phyloP scores from a whole-genome alignment of 53 echinoderm and acorn worm species.

The Zoroaster sp. region DNA sequence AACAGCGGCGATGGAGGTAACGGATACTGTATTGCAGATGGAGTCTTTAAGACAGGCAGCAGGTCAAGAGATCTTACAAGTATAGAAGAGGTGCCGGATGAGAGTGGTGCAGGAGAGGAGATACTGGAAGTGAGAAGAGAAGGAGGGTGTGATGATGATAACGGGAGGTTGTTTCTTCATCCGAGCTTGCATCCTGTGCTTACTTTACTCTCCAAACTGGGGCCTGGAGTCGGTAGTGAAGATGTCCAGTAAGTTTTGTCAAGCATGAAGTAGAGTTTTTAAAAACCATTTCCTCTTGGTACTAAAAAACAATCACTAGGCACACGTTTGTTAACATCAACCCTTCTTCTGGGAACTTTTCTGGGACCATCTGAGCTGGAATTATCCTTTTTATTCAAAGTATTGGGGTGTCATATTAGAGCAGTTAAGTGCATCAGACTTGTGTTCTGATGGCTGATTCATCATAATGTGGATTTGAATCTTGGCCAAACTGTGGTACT shows the following conservation, averaged over 20 bases:
- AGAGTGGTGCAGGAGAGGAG: background rate
- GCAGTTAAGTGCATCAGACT: too few relatives aligned
- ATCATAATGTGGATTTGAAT: too few relatives aligned
- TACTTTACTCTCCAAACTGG: conserved; percentile 86
- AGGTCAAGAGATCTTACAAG: background rate
- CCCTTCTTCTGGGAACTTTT: background rate
- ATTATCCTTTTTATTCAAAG: too few relatives aligned
- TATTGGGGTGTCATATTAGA: too few relatives aligned
- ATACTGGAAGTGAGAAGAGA: background rate
- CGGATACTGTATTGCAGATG: background rate
- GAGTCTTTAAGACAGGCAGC: background rate
- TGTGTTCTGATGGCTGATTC: too few relatives aligned
- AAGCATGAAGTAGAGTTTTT: background rate
- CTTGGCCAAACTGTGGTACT: too few relatives aligned
- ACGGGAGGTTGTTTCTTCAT: conserved; percentile 55
- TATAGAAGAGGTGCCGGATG: background rate
- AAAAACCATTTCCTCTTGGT: background rate
- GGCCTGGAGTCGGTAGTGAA: conserved; percentile 60
- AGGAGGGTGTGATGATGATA: background rate
- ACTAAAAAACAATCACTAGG: too few relatives aligned
- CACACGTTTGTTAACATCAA: background rate
- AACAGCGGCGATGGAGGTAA: background rate
- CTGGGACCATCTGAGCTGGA: background rate
- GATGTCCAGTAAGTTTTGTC: conserved; percentile 50
- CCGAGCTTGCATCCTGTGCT: conserved; percentile 93